A percentile compares a stretch with the other conserved stretches of the same genome.
Evolutionary conservation across 2,888 invertebrate genomes (phyloP).

Genomic region (Macaria liturata): DNA sequence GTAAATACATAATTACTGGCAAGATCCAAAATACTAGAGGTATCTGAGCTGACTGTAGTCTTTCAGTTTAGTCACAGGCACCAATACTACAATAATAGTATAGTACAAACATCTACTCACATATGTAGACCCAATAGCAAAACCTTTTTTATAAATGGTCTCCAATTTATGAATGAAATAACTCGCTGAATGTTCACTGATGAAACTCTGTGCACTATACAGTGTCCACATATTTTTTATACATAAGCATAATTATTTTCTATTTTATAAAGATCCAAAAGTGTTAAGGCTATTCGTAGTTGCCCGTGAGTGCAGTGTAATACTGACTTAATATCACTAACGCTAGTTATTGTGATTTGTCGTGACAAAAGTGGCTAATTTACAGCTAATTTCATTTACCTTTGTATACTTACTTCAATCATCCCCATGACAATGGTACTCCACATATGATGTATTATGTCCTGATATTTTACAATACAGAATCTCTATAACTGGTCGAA

Average conservation of each 20-base stretch:
- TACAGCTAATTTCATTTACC: conserved; percentile 49
- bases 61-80: conserved; percentile 21
- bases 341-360: conserved; percentile 51
- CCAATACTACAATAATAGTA: conserved; percentile 13
- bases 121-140: conserved; percentile 5
- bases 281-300: conserved; percentile 25
- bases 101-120: conserved; percentile 11
- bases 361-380: conserved; percentile 51
- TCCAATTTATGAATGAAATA: no score
- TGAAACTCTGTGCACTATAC: no score
- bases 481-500: background rate
- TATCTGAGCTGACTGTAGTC: conserved; percentile 20
- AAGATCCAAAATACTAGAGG: conserved; percentile 21
- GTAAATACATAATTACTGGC: conserved; percentile 14
- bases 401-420: conserved; percentile 1
- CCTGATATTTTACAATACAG: background rate
- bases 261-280: conserved; percentile 27
- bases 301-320: conserved; percentile 47
- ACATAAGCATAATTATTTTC: conserved; percentile 15
- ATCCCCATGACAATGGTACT: background rate
- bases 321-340: conserved; percentile 45
- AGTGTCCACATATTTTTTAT: conserved; percentile 3
- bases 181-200: no score
- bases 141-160: background rate
- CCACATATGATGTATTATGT: background rate